Conservation (phyloP, 2,797 vertebrate species). For the Meda fulgida region DNA sequence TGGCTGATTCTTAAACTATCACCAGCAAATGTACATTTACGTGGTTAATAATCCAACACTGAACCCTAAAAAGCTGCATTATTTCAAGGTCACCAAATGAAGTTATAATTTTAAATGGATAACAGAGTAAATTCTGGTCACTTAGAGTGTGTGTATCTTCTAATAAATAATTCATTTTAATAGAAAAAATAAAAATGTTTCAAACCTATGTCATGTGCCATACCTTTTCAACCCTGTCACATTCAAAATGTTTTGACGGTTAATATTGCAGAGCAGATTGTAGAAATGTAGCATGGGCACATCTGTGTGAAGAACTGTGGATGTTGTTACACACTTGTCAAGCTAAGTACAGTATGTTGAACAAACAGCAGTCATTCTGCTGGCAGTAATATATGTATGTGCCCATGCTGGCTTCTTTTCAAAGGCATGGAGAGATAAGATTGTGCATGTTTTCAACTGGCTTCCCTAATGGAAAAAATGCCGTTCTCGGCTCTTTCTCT, state of each 20-base stretch:
- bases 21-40: no score
- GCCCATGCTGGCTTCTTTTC: conserved; percentile 65
- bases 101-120: neutral
- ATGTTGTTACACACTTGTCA: conserved; percentile 35
- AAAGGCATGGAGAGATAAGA: conserved; percentile 65
- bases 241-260: neutral
- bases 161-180: neutral
- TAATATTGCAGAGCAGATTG: neutral
- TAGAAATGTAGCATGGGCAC: neutral
- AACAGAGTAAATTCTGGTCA: neutral
- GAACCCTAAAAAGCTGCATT: no score
- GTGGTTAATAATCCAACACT: no score
- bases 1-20: no score
- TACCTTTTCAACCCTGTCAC: neutral
- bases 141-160: neutral
- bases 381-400: conserved; percentile 63
- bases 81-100: no score
- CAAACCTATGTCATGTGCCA: neutral
- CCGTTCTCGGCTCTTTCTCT: conserved; percentile 41
- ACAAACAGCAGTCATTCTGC: conserved; percentile 28
- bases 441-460: conserved; percentile 51
- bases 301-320: neutral
- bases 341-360: conserved; percentile 44
- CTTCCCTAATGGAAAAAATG: conserved; percentile 61
- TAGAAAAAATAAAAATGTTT: neutral